Base-by-base conservation (phyloP, 1,140 invertebrate species). In the Drosophila santomea region DNA sequence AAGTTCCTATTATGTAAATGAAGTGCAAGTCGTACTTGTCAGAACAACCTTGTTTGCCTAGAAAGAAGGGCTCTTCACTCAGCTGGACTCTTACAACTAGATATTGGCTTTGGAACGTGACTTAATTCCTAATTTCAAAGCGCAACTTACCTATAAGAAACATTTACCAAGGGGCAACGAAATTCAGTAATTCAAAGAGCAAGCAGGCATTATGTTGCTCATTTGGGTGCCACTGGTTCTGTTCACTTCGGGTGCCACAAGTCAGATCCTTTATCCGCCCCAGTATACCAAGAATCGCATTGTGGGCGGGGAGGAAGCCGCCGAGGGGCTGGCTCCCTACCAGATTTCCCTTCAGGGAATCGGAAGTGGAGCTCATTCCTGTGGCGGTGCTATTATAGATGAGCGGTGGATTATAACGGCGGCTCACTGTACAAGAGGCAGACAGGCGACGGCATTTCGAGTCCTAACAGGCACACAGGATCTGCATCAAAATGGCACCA, bases 381-480 rank as follows among this genome's bases (percentile, higher is more conserved):
- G 93, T 51, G 93, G 93, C 3, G 93, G 93, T n/a, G 93, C 93
- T 0, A 93, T 93, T 20, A 85, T 93, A 2, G 91, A 91, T 28
- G 67, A 91, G 39, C 76, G 82, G 39, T 93, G 92, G 89, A 85
- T 93, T 15, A 47, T 93, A 15, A 93, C 93, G 1, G 93, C 93
- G 5, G 93, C 92, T 0, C 93, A 93, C 67, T 93, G 93, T 63
- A 80, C 93, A 0, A 48, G 69, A 2, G 84, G 83, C 51, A 76
- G 63, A 12, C 62, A 73, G 1, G 52, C 91, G 0, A 25, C 54
- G 0, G 71, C 28, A 2, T 54, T 92, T 10, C 73, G 88, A 5
- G 77, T 92, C n/a, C 60, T 92, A 0, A 78, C 91, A 0, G 91
- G 91, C 12, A 89, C 89, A 2, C 91, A 92, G 56, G 63, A 91